Base-by-base conservation (phyloP, 2,797 vertebrate species). In the Pagetopsis macropterus region DNA sequence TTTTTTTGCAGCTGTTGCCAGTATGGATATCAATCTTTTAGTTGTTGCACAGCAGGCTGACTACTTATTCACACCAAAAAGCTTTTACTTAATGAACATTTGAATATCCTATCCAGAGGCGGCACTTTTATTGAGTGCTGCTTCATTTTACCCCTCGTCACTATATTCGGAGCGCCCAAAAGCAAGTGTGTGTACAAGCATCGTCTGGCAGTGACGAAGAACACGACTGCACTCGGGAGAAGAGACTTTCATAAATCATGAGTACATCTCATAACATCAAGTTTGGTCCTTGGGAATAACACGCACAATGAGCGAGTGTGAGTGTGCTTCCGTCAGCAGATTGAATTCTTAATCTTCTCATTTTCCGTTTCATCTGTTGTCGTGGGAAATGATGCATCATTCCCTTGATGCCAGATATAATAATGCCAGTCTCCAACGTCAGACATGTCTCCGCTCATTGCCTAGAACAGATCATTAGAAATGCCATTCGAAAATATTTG, bases 241-340 rank as follows among this genome's bases (percentile, higher is more conserved):
- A 21, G 75, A 49, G 27, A 45, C 72, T 75, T 88, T 73, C 79
- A 91, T 90, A 88, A 90, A 91, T 86, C 85, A 89, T 88, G 85
- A 90, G 84, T 68, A 86, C 82, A 84, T 86, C 84, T 83, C 79
- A 79, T 82, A 81, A 85, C 77, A 83, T 74, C 80, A 73, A 78
- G 76, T 87, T 82, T 74, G 62, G 82, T 83, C 71, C 62, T 27
- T 76, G 77, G 70, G 81, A 85, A 84, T 84, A 74, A 51, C 49
- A 78, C 2, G 54, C 52, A 54, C 79, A 65, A 17, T 40, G 65
- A 84, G 65, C 52, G 31, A 0, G 13, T 54, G 60, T 61, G 49
- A 19, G 49, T 61, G 27, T 51, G 2, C 27, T 54, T 51, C 62
- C 41, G 19, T 70, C 73, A 85, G 77, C 79, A 86, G 84, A 85